Percentiles rank a stretch among this genome's conserved stretches.
Evolutionary conservation across 2,888 invertebrate genomes (phyloP).

Genomic region (Empis livida): DNA sequence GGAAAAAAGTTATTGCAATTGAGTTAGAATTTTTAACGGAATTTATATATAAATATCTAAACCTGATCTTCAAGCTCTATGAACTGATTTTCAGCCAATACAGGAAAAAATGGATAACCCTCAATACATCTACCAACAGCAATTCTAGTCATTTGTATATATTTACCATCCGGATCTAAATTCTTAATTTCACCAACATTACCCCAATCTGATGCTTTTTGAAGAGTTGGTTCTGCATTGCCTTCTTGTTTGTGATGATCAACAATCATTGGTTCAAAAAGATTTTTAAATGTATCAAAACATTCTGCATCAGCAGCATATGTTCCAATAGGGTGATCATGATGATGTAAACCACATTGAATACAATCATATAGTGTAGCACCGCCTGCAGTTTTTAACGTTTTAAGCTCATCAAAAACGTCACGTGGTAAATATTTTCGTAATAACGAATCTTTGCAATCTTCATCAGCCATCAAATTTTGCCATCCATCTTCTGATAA

Average conservation of each 20-base stretch:
- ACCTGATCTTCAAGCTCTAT: conserved; percentile 45
- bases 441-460: conserved; percentile 42
- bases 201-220: conserved; percentile 50
- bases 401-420: conserved; percentile 41
- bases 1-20: neutral
- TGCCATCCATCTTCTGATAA: conserved; percentile 40
- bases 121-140: conserved; percentile 47
- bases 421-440: conserved; percentile 47
- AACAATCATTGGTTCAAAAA: conserved; percentile 55
- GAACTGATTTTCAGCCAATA: conserved; percentile 48
- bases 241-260: conserved; percentile 43
- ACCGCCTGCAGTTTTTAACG: conserved; percentile 40
- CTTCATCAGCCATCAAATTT: conserved; percentile 37
- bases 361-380: conserved; percentile 48
- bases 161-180: conserved; percentile 47
- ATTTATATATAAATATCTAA: neutral
- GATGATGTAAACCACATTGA: conserved; percentile 49
- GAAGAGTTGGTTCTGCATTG: conserved; percentile 34
- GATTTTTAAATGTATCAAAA: conserved; percentile 45
- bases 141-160: conserved; percentile 50
- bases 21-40: neutral
- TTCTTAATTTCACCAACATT: conserved; percentile 44
- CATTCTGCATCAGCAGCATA: conserved; percentile 55
- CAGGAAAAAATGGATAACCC: conserved; percentile 52
- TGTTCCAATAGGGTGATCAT: conserved; percentile 47